phyloP scores from a whole-genome alignment of 2,888 invertebrate genomes.

The Troilus luridus region DNA sequence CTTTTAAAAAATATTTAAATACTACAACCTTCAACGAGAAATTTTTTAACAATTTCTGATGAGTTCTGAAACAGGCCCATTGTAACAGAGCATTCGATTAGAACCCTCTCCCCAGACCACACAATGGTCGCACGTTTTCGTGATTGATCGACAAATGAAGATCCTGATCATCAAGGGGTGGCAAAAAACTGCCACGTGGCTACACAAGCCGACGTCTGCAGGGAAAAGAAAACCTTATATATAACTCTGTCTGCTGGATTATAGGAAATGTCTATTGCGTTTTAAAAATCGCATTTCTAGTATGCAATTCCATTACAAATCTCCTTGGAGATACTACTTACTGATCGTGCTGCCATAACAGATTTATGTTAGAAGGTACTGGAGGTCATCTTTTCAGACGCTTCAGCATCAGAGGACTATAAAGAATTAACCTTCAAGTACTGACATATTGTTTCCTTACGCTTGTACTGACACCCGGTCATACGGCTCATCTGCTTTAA shows the following conservation, averaged over 20 bases:
- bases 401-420: no score
- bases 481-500: no score
- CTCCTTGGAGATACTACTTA: no score
- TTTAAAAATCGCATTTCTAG: neutral
- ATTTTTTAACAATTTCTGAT: neutral
- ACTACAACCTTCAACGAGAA: neutral
- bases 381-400: no score
- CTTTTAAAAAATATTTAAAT: no score
- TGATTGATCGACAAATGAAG: conserved; percentile 49
- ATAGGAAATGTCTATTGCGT: neutral
- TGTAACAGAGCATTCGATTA: neutral
- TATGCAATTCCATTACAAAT: no score
- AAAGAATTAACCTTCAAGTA: no score
- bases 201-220: neutral
- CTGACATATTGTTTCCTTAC: no score
- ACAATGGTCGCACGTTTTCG: conserved; percentile 4
- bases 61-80: neutral
- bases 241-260: neutral
- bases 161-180: conserved; percentile 28
- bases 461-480: no score
- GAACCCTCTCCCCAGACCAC: neutral
- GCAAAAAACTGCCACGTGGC: conserved; percentile 47
- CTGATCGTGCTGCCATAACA: no score
- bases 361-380: no score
- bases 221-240: neutral